Evolutionary conservation across 2,797 vertebrate species (phyloP).

Genomic region (Centropyge bicolor): DNA sequence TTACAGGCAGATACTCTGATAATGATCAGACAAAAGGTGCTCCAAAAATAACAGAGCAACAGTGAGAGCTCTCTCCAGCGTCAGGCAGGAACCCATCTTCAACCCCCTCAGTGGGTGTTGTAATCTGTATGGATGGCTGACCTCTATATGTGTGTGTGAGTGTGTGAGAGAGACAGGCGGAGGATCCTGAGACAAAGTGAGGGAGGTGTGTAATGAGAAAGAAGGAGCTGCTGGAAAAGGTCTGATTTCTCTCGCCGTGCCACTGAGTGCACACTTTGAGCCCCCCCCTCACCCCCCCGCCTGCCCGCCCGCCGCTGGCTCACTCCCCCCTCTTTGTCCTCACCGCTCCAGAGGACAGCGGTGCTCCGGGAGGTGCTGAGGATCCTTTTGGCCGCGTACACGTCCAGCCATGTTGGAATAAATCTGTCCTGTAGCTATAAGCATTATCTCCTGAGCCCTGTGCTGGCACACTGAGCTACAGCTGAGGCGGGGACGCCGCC

Average conservation of each 20-base stretch:
- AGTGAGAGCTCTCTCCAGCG: constrained; percentile 42
- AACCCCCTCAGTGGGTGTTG: constrained; percentile 46
- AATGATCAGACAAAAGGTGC: constrained; percentile 38
- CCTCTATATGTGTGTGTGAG: constrained; percentile 35
- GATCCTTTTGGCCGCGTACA: constrained; percentile 52
- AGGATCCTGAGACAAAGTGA: constrained; percentile 53
- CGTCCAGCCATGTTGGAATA: constrained; percentile 55
- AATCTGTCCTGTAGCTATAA: constrained; percentile 66
- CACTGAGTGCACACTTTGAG: constrained; percentile 33
- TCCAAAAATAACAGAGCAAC: constrained; percentile 44
- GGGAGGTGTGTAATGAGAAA: constrained; percentile 64
- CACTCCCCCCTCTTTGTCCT: constrained; percentile 61
- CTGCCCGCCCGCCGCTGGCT: constrained; percentile 47
- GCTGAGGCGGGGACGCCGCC: constrained; percentile 13
- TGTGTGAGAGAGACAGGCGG: not conserved
- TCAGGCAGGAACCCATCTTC: constrained; percentile 42
- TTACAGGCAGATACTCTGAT: constrained; percentile 15
- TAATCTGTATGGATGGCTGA: constrained; percentile 63
- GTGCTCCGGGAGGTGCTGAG: constrained; percentile 31
- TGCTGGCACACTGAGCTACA: constrained; percentile 33
- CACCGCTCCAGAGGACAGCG: constrained; percentile 43
- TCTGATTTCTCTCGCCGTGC: constrained; percentile 42
- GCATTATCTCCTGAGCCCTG: constrained; percentile 63
- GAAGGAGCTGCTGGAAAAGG: constrained; percentile 26
- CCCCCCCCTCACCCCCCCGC: too few species aligned